Evolutionary conservation across 1,140 invertebrate species (phyloP).

Genomic region (Sipha flava): DNA sequence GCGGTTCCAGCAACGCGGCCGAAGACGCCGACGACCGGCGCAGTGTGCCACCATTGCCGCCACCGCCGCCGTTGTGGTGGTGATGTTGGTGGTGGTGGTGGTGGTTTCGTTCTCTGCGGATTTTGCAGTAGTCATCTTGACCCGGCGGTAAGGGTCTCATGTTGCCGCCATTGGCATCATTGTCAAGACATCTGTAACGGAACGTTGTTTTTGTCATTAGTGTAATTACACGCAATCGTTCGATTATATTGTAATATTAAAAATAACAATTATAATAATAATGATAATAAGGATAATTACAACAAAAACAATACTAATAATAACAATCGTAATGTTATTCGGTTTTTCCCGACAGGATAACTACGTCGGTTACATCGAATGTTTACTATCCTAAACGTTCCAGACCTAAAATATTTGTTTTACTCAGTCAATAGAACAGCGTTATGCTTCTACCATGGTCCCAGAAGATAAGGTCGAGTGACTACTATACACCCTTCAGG

Average conservation of each 20-base stretch:
- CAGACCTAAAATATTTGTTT: too few relatives aligned
- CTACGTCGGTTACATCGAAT: too few relatives aligned
- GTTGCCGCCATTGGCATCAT: constrained; percentile 23
- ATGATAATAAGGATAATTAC: too few relatives aligned
- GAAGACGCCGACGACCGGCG: constrained; percentile 1
- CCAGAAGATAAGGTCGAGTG: too few relatives aligned
- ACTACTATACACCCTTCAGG: too few relatives aligned
- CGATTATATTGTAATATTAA: not conserved
- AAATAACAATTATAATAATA: too few relatives aligned
- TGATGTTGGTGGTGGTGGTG: not conserved
- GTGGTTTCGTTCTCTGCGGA: constrained; percentile 18
- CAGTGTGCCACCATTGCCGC: not conserved
- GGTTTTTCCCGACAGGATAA: too few relatives aligned
- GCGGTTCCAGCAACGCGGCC: not conserved
- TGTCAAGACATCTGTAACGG: constrained; percentile 10
- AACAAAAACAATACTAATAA: too few relatives aligned
- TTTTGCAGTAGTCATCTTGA: constrained; percentile 29
- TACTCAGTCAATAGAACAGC: too few relatives aligned
- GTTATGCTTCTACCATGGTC: too few relatives aligned
- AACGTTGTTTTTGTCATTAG: not conserved
- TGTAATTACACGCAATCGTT: not conserved
- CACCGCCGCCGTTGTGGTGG: not conserved
- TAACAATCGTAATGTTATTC: too few relatives aligned
- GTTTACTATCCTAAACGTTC: too few relatives aligned
- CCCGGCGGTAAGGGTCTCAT: constrained; percentile 29